A percentile compares a stretch with the other conserved stretches of the same genome.
These are phyloP conservation scores for Poecile montanus DNA, from an alignment of 2,797 vertebrate genomes.

Conservation along the genomic window DNA sequence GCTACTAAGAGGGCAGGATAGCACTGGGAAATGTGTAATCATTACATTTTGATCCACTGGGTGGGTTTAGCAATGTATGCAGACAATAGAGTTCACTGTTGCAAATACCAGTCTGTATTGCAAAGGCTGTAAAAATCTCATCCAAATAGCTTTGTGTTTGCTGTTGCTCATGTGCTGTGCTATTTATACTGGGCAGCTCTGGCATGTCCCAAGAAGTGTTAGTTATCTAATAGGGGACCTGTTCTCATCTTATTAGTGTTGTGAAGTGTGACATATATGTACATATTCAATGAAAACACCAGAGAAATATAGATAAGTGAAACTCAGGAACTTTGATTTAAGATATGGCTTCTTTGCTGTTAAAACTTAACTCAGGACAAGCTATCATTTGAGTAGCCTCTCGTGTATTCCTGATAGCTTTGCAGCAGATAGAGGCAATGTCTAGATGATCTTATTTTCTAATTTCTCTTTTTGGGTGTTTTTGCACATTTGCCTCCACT, in stretches of 20 bases:
- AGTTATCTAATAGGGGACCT: neutral
- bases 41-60: neutral
- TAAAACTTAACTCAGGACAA: neutral
- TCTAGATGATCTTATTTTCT: neutral
- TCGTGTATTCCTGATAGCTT: neutral
- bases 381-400: neutral
- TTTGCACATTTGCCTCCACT: neutral
- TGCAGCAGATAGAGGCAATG: neutral
- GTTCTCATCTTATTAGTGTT: neutral
- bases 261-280: neutral
- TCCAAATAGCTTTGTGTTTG: constrained; percentile 43
- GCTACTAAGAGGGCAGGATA: neutral
- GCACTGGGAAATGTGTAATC: neutral
- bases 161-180: constrained; percentile 6
- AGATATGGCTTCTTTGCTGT: neutral
- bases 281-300: neutral
- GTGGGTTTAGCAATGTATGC: constrained; percentile 5
- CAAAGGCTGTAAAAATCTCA: constrained; percentile 40
- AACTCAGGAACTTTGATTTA: neutral
- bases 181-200: constrained; percentile 42
- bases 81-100: neutral
- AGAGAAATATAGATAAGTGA: neutral
- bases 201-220: constrained; percentile 18
- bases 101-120: neutral
- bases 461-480: neutral